Percentiles rank a stretch among this genome's conserved stretches.
These are phyloP conservation scores for Oryzias sinensis DNA, from an alignment of 2,797 vertebrate genomes.

Conservation along the genomic window DNA sequence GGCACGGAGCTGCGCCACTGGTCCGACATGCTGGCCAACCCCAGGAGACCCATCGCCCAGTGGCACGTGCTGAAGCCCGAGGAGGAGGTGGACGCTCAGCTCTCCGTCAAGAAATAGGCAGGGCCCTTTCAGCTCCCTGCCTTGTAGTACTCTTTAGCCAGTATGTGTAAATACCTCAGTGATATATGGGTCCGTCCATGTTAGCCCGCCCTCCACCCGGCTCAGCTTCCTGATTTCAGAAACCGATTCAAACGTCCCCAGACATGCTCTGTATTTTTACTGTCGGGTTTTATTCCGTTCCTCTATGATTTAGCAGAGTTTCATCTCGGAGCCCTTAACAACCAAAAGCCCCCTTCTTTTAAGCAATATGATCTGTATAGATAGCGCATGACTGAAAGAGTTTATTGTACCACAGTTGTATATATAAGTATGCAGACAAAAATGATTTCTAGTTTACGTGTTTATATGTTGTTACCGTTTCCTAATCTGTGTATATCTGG, in stretches of 20 bases:
- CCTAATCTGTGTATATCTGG: constrained; percentile 99
- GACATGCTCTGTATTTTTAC: constrained; percentile 46
- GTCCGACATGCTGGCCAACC: constrained; percentile 99
- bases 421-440: constrained; percentile 95
- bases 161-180: constrained; percentile 99
- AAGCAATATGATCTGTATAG: constrained; percentile 99
- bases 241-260: constrained; percentile 72
- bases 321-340: constrained; percentile 69
- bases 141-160: constrained; percentile 97
- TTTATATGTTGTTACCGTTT: constrained; percentile 99
- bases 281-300: constrained; percentile 40
- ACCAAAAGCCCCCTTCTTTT: constrained; percentile 96
- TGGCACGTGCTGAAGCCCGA: constrained; percentile 98
- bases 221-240: constrained; percentile 60
- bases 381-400: constrained; percentile 99
- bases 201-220: constrained; percentile 68
- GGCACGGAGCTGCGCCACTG: constrained; percentile 98
- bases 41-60: constrained; percentile 97
- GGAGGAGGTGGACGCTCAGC: constrained; percentile 97
- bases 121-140: constrained; percentile 85
- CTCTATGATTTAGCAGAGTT: constrained; percentile 65
- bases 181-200: constrained; percentile 91
- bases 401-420: constrained; percentile 99
- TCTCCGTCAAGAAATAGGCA: constrained; percentile 94
- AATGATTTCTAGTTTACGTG: constrained; percentile 99